Percentiles rank a stretch among this genome's conserved stretches.
Evolutionary conservation across 2,113 vertebrate genomes (phyloP).

Genomic region (Pseudorhombus dupliciocellatus): DNA sequence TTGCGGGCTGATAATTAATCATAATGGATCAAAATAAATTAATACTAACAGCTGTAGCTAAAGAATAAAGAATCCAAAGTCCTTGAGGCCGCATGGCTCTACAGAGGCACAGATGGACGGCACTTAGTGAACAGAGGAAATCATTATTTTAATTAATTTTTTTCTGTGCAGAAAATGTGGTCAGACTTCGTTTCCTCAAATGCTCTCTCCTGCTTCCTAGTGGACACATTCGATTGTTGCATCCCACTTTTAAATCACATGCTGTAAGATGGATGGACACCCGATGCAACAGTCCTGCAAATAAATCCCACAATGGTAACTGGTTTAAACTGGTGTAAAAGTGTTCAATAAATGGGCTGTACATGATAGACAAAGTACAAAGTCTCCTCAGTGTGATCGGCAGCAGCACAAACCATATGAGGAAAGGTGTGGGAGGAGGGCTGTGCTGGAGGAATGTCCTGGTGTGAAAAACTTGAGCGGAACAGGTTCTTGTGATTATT

Average conservation of each 20-base stretch:
- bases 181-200: not conserved
- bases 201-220: slow-evolving; percentile 37
- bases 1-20: not conserved
- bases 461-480: too few species aligned
- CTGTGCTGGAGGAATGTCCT: not conserved
- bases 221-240: slow-evolving; percentile 27
- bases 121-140: not conserved
- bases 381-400: not conserved
- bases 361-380: not conserved
- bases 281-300: too few species aligned
- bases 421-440: not conserved
- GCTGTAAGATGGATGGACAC: not conserved
- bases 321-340: not conserved
- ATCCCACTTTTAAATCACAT: not conserved
- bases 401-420: not conserved
- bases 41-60: not conserved
- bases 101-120: not conserved
- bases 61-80: not conserved
- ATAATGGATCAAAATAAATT: slow-evolving; percentile 15
- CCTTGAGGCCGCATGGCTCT: not conserved
- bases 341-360: not conserved
- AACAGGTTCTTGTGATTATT: not conserved
- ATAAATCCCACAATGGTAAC: not conserved
- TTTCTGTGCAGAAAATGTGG: not conserved
- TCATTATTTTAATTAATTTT: not conserved